Conservation (phyloP, 1,140 invertebrate species). For the Leucophenga varia region DNA sequence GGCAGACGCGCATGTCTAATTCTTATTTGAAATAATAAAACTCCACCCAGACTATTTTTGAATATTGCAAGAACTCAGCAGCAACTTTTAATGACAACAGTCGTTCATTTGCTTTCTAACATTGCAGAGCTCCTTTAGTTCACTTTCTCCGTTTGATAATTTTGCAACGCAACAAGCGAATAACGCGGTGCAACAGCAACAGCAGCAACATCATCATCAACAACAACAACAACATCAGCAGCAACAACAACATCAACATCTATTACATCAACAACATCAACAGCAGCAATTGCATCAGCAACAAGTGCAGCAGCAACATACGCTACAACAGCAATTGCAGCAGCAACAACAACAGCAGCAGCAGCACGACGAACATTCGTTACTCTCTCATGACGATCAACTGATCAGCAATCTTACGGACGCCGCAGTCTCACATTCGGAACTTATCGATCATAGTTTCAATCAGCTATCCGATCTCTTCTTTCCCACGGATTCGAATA, state of each 20-base stretch:
- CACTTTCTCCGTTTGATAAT: slow-evolving; percentile 53
- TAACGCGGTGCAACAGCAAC: slow-evolving; percentile 6
- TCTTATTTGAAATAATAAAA: too few species aligned
- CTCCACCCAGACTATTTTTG: slow-evolving; percentile 34
- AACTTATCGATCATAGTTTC: slow-evolving; percentile 31
- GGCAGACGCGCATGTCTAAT: slow-evolving; percentile 35
- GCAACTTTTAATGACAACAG: too few species aligned
- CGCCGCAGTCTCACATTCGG: slow-evolving; percentile 39
- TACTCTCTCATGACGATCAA: slow-evolving; percentile 48
- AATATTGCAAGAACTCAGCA: too few species aligned
- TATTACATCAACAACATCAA: slow-evolving; percentile 24
- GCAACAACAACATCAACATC: slow-evolving; percentile 19
- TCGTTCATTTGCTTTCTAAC: slow-evolving; percentile 21
- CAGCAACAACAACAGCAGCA: slow-evolving; percentile 21
- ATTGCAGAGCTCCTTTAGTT: slow-evolving; percentile 56
- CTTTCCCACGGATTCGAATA: slow-evolving; percentile 49
- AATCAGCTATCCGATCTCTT: slow-evolving; percentile 44
- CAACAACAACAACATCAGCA: slow-evolving; percentile 7
- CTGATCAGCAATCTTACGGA: slow-evolving; percentile 45
- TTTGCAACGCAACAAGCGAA: slow-evolving; percentile 44
- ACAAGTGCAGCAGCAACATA: slow-evolving; percentile 27
- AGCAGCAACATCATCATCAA: slow-evolving; percentile 31
- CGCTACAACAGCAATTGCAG: slow-evolving; percentile 15
- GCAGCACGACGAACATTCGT: slow-evolving; percentile 18
- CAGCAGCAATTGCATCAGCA: slow-evolving; percentile 26